A percentile compares a stretch with the other conserved stretches of the same genome.
phyloP scores from a whole-genome alignment of 2,888 invertebrate species.

The Amphipyra berbera region DNA sequence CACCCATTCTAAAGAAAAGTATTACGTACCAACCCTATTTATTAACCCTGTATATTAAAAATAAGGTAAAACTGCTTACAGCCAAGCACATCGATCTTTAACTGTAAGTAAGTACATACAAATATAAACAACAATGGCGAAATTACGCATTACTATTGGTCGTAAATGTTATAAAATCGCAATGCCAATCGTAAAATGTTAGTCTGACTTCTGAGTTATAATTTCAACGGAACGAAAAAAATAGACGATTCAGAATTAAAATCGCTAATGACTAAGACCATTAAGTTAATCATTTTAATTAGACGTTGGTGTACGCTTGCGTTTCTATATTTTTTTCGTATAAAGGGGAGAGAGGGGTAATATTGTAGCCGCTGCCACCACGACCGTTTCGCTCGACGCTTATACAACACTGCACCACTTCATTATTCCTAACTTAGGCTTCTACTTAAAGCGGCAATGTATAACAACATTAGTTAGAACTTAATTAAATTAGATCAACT shows the following conservation, averaged over 20 bases:
- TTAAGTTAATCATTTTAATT: conserved; percentile 91
- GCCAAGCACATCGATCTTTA: conserved; percentile 10
- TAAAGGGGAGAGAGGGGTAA: conserved; percentile 55
- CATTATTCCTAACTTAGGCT: conserved; percentile 20
- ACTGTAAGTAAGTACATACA: conserved; percentile 26
- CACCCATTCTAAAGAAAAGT: neutral
- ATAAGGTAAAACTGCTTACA: conserved; percentile 2
- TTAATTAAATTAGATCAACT: conserved; percentile 25
- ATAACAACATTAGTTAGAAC: conserved; percentile 32
- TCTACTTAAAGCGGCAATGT: conserved; percentile 30
- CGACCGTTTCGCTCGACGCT: conserved; percentile 26
- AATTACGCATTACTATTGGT: conserved; percentile 69
- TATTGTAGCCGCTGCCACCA: conserved; percentile 15
- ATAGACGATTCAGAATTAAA: conserved; percentile 87
- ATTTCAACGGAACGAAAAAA: conserved; percentile 77
- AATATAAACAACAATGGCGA: conserved; percentile 65
- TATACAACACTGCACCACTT: conserved; percentile 37
- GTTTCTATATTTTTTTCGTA: conserved; percentile 72
- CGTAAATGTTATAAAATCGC: conserved; percentile 74
- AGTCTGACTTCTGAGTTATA: conserved; percentile 76
- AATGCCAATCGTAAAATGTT: conserved; percentile 76
- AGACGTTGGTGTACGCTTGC: conserved; percentile 83
- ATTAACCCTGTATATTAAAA: conserved; percentile 3
- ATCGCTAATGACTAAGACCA: conserved; percentile 90
- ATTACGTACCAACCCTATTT: neutral